Evolutionary conservation across 2,888 invertebrate genomes (phyloP).

Genomic region (Spilosoma lubricipeda): DNA sequence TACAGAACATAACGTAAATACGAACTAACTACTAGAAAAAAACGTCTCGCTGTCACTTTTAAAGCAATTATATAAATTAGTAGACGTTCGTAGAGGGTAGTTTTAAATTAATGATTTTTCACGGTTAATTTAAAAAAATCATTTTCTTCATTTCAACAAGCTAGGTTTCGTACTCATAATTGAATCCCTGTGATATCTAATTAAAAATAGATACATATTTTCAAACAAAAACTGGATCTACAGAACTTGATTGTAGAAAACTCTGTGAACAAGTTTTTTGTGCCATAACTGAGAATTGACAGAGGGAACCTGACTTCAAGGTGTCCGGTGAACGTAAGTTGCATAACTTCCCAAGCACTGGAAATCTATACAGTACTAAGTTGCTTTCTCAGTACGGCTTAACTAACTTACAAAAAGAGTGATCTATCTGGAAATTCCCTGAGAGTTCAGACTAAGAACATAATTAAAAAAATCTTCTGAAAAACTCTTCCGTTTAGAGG

Average conservation of each 20-base stretch:
- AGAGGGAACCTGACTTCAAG: not conserved
- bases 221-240: slow-evolving; percentile 38
- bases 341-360: not conserved
- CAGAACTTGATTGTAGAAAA: slow-evolving; percentile 38
- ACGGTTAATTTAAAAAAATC: not conserved
- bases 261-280: slow-evolving; percentile 16
- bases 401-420: not conserved
- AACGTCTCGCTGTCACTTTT: not conserved
- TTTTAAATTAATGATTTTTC: not conserved
- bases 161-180: not conserved
- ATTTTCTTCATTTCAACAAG: not conserved
- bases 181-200: slow-evolving; percentile 36
- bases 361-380: not conserved
- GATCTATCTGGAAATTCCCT: not conserved
- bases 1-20: no score
- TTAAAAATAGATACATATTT: slow-evolving; percentile 46
- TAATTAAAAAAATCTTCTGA: no score
- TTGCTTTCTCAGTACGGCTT: not conserved
- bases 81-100: not conserved
- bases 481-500: not conserved
- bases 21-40: not conserved
- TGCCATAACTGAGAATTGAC: not conserved
- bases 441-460: not conserved
- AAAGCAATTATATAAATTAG: not conserved
- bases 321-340: not conserved